Evolutionary conservation across 2,797 vertebrate genomes (phyloP).

Genomic region (Liasis olivaceus): DNA sequence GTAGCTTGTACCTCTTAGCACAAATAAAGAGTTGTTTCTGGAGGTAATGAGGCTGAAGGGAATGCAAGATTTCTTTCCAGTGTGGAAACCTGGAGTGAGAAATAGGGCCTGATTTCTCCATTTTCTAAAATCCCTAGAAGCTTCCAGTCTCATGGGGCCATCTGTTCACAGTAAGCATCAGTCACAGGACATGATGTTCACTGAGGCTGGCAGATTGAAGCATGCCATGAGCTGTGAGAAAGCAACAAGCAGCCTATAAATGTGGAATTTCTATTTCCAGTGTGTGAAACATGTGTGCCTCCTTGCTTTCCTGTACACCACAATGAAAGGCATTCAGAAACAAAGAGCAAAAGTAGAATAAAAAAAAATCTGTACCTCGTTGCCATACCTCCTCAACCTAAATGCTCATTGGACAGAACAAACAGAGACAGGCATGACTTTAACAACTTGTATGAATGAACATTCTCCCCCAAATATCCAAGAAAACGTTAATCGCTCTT

Average conservation of each 20-base stretch:
- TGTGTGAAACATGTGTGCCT: constrained; percentile 43
- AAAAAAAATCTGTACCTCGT: constrained; percentile 40
- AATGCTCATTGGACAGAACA: constrained; percentile 45
- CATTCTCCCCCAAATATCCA: constrained; percentile 13
- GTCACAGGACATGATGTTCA: constrained; percentile 48
- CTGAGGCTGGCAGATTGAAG: constrained; percentile 57
- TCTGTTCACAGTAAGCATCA: constrained; percentile 55
- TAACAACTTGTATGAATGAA: constrained; percentile 2
- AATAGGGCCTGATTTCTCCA: constrained; percentile 39
- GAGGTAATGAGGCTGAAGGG: not conserved
- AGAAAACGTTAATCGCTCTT: not conserved
- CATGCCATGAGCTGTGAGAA: constrained; percentile 56
- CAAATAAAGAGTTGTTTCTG: constrained; percentile 14
- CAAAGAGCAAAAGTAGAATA: constrained; percentile 51
- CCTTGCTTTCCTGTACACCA: constrained; percentile 44
- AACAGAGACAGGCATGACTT: constrained; percentile 17
- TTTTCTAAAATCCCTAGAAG: constrained; percentile 41
- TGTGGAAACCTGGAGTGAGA: constrained; percentile 35
- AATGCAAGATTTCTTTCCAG: constrained; percentile 17
- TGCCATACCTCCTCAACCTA: constrained; percentile 32
- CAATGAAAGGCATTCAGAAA: constrained; percentile 55
- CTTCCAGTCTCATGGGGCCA: constrained; percentile 52
- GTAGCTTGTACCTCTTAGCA: not conserved
- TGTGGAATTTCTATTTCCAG: constrained; percentile 61
- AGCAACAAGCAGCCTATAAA: constrained; percentile 56